Conservation (phyloP, 2,797 vertebrate species). For the Helicolenus hilgendorfi region DNA sequence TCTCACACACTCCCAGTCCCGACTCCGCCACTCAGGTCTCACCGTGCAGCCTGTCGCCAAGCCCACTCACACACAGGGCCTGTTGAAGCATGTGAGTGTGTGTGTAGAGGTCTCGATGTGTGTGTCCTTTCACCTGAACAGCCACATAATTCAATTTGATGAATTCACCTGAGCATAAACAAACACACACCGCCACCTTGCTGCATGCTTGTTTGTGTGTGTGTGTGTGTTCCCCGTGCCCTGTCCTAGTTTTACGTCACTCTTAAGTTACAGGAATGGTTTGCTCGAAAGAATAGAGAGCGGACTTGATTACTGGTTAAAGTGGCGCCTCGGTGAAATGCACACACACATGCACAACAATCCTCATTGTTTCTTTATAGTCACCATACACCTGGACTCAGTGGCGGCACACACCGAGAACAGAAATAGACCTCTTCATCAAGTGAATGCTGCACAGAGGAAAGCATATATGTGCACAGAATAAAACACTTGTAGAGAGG, state of each 20-base stretch:
- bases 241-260: conserved; percentile 72
- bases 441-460: background rate
- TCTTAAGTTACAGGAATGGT: conserved; percentile 78
- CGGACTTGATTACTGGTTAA: conserved; percentile 69
- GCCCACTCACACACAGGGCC: background rate
- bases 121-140: background rate
- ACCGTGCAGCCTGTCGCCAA: background rate
- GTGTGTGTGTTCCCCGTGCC: background rate
- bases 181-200: background rate
- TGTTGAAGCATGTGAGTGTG: accelerated
- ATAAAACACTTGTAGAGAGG: background rate
- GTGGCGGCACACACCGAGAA: background rate
- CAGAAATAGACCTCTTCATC: conserved; percentile 8
- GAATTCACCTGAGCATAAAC: background rate
- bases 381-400: conserved; percentile 45
- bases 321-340: conserved; percentile 43
- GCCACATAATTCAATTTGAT: background rate
- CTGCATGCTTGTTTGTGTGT: background rate
- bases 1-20: conserved; percentile 61
- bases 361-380: conserved; percentile 54
- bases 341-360: conserved; percentile 39
- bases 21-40: conserved; percentile 43
- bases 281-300: conserved; percentile 62
- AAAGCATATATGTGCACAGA: background rate
- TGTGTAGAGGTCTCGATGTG: background rate